Evolutionary conservation across 2,888 invertebrate genomes (phyloP).

Genomic region (Erebia aethiops): DNA sequence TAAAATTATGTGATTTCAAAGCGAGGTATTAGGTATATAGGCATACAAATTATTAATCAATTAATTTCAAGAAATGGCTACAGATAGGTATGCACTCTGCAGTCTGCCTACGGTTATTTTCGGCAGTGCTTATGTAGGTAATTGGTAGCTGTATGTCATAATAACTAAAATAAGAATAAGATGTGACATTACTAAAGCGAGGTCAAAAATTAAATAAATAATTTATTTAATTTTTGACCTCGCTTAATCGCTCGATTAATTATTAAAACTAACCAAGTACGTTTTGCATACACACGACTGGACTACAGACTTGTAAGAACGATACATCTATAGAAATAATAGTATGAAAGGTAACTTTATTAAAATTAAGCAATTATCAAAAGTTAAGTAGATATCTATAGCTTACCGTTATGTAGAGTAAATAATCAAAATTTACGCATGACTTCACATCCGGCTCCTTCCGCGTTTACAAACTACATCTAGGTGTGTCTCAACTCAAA

Average conservation of each 20-base stretch:
- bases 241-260: too few relatives aligned
- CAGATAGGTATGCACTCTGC: too few relatives aligned
- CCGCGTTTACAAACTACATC: slow-evolving; percentile 55
- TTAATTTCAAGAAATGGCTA: too few relatives aligned
- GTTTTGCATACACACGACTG: background rate
- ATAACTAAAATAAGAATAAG: background rate
- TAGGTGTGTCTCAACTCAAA: slow-evolving; percentile 69
- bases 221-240: too few relatives aligned
- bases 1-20: too few relatives aligned
- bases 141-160: background rate
- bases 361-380: background rate
- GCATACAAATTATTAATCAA: too few relatives aligned
- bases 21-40: too few relatives aligned
- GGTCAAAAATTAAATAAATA: background rate
- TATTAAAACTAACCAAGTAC: too few relatives aligned
- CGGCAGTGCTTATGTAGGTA: too few relatives aligned
- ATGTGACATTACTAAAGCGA: background rate
- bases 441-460: slow-evolving; percentile 60
- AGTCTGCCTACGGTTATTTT: too few relatives aligned
- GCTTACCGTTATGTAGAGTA: slow-evolving; percentile 44
- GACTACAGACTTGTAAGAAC: too few relatives aligned
- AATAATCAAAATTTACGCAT: slow-evolving; percentile 56
- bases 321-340: too few relatives aligned
- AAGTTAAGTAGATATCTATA: background rate
- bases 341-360: background rate